phyloP scores from a whole-genome alignment of 2,888 invertebrate genomes.

The Cephus spinipes region DNA sequence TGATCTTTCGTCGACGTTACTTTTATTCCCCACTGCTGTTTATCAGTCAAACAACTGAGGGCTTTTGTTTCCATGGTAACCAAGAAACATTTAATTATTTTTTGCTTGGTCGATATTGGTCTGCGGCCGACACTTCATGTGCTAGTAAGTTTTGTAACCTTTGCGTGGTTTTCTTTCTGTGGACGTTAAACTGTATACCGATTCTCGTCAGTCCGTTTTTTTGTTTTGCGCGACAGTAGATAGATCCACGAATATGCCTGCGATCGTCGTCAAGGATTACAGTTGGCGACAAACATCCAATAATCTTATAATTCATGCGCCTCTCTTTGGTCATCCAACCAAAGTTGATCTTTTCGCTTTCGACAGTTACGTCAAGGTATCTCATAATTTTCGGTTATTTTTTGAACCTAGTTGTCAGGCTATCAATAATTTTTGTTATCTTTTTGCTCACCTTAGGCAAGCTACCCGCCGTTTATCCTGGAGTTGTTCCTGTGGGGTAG shows the following conservation, averaged over 20 bases:
- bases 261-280: conserved; percentile 78
- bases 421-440: conserved; percentile 8
- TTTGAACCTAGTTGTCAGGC: not conserved
- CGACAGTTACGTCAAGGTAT: conserved; percentile 77
- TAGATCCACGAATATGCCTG: conserved; percentile 70
- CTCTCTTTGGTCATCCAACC: conserved; percentile 73
- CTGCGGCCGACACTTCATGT: too few relatives aligned
- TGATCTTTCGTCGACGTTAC: not conserved
- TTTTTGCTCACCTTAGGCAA: conserved; percentile 65
- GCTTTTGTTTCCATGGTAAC: not conserved
- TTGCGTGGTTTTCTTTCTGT: not conserved
- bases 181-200: not conserved
- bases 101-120: not conserved
- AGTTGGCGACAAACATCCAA: conserved; percentile 80
- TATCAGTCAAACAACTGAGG: not conserved
- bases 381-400: conserved; percentile 1
- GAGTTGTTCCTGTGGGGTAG: conserved; percentile 77
- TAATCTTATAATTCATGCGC: conserved; percentile 74
- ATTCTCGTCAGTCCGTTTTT: not conserved
- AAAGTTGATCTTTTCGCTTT: conserved; percentile 79
- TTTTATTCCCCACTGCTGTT: not conserved
- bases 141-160: too few relatives aligned
- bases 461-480: conserved; percentile 79
- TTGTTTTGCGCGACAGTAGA: not conserved
- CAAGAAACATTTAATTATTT: not conserved